phyloP scores from a whole-genome alignment of 1,140 invertebrate species.

The Zaprionus gabonicus region DNA sequence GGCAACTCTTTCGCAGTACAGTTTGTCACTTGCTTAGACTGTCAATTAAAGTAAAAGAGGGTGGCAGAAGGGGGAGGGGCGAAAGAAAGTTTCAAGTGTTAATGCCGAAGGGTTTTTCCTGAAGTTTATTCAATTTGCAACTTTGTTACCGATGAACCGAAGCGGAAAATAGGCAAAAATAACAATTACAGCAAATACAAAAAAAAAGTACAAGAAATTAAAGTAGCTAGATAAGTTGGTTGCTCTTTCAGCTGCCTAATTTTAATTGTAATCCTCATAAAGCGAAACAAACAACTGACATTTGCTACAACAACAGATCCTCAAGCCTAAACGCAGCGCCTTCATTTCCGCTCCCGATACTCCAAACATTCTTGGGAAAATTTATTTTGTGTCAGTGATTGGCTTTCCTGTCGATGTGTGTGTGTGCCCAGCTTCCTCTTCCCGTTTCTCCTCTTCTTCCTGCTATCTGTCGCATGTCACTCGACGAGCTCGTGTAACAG shows the following conservation, averaged over 20 bases:
- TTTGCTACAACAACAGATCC: conserved; percentile 8
- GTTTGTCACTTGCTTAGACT: conserved; percentile 25
- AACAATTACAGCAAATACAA: background rate
- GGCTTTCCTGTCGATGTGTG: conserved; percentile 35
- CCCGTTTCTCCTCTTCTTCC: background rate
- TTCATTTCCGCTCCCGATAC: conserved; percentile 67
- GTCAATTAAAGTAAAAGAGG: conserved; percentile 52
- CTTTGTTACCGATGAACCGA: background rate
- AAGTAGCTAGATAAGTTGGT: too few relatives aligned
- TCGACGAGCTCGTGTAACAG: conserved; percentile 52
- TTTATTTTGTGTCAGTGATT: conserved; percentile 69
- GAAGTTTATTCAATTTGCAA: background rate
- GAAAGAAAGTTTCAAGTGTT: conserved; percentile 34
- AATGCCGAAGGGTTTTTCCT: conserved; percentile 24
- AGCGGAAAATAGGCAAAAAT: background rate
- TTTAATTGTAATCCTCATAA: conserved; percentile 1
- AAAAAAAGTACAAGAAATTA: background rate
- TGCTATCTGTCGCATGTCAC: background rate
- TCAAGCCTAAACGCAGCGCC: conserved; percentile 15
- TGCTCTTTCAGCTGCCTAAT: background rate
- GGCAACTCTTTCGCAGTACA: conserved; percentile 10
- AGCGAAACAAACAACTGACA: background rate
- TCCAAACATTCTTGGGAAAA: conserved; percentile 45
- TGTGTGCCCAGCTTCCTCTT: too few relatives aligned
- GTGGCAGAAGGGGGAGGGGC: background rate